Base-by-base conservation (phyloP, 2,888 invertebrate species). In the Apoda limacodes region DNA sequence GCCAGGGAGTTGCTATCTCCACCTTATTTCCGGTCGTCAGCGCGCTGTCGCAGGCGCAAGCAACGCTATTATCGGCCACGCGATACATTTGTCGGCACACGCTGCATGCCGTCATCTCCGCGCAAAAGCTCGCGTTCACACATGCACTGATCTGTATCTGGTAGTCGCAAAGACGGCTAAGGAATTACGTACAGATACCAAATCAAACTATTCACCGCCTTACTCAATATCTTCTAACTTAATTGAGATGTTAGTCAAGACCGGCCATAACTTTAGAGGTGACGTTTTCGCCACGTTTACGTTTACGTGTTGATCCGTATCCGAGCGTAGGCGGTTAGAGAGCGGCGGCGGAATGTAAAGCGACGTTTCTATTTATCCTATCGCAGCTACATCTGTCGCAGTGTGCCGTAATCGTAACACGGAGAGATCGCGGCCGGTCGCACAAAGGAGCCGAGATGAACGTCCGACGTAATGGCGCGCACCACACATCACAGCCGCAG, bases 11-110 rank as follows among this genome's bases (percentile, higher is more conserved):
- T 67, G 70, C 74, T 78, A 78, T 78, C 78, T 59, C 56, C 42
- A 55, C 52, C 68, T 68, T 75, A 76, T 75, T 80, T 80, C 78
- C 78, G 76, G 76, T 74, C 75, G 70, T 76, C 76, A 75, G 52
- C 49, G 61, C 50, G 50, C 52, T 55, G 62, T 68, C 66, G 60
- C 61, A 50, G 47, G 51, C 59, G 55, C 56, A 17, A 6, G 7
- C 17, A 60, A 61, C 62, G 63, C 69, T 72, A 75, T 76, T 71
- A 65, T 62, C 59, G 61, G n/a, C n/a, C n/a, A n/a, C 59, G 56
- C 55, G 80, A 80, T 78, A 78, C 71, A 78, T 78, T 76, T 75
- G 78, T 76, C 76, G 78, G 78, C 71, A 46, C 53, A 53, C 52
- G 50, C 58, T 38, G 32, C 25, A 17, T 17, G 17, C 7, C n/a